Evolutionary conservation across 2,888 invertebrate species (phyloP).

Genomic region (Brachypterus glaber): DNA sequence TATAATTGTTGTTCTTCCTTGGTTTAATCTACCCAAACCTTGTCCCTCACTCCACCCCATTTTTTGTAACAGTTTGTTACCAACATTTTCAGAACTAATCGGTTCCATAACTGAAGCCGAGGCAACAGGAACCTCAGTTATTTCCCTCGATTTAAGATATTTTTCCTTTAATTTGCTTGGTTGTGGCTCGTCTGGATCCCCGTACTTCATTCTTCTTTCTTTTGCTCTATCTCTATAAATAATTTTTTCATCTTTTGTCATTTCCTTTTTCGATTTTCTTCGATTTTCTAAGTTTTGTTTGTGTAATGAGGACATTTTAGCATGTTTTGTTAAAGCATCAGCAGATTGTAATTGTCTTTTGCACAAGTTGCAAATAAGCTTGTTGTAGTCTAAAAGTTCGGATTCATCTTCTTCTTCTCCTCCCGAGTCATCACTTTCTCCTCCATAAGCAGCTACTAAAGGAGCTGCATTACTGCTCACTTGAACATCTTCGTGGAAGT

Average conservation of each 20-base stretch:
- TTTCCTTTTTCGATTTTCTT: constrained; percentile 26
- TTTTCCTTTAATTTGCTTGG: constrained; percentile 65
- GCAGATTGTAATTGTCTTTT: constrained; percentile 87
- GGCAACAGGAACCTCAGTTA: constrained; percentile 40
- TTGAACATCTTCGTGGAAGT: constrained; percentile 19
- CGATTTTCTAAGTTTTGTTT: constrained; percentile 67
- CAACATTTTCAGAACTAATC: constrained; percentile 82
- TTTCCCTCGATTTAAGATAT: constrained; percentile 51
- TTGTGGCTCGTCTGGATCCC: constrained; percentile 72
- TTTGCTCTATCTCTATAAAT: constrained; percentile 93
- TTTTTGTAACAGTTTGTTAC: constrained; percentile 89
- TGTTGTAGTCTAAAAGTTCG: constrained; percentile 77
- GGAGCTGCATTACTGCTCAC: constrained; percentile 33
- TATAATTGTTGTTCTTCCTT: constrained; percentile 87
- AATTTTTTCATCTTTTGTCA: constrained; percentile 29
- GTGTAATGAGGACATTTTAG: constrained; percentile 88
- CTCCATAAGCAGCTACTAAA: constrained; percentile 69
- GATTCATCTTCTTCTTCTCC: constrained; percentile 56
- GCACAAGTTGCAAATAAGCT: constrained; percentile 87
- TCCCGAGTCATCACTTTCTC: constrained; percentile 54
- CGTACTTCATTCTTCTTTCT: constrained; percentile 88
- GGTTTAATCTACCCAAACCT: constrained; percentile 87
- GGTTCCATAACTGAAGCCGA: constrained; percentile 55
- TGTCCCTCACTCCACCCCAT: constrained; percentile 99
- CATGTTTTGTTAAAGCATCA: constrained; percentile 84